These are phyloP conservation scores for Cephus rjabovi DNA, from an alignment of 2,888 invertebrate genomes.

Conservation along the genomic window DNA sequence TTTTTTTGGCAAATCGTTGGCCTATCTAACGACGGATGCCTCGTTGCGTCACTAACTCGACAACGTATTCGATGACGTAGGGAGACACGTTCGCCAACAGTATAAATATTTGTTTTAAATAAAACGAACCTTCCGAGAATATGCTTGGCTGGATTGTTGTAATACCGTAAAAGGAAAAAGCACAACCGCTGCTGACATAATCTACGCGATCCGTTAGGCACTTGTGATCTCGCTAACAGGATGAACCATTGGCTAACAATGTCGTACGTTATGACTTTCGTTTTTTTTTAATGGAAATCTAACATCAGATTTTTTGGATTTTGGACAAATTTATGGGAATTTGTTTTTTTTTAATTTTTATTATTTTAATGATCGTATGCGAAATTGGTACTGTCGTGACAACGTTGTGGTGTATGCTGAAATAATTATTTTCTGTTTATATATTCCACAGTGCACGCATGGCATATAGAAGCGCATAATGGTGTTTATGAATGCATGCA, in stretches of 20 bases:
- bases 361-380: neutral
- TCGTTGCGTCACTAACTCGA: constrained; percentile 41
- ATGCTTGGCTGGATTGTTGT: neutral
- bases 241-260: neutral
- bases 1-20: neutral
- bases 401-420: neutral
- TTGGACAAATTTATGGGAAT: neutral
- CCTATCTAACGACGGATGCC: constrained; percentile 15
- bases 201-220: constrained; percentile 16
- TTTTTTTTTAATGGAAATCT: neutral
- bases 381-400: neutral
- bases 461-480: neutral
- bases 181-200: constrained; percentile 32
- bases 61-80: constrained; percentile 46
- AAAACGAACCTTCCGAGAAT: constrained; percentile 13
- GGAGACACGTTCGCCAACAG: constrained; percentile 17
- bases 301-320: neutral
- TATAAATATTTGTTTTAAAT: constrained; percentile 45
- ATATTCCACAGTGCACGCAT: neutral
- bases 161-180: constrained; percentile 35
- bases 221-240: constrained; percentile 24
- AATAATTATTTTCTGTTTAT: neutral
- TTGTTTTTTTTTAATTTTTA: neutral
- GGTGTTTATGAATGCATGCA: neutral
- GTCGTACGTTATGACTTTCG: neutral